Evolutionary conservation across 2,888 invertebrate species (phyloP).

Genomic region (Pachydiplax longipennis): DNA sequence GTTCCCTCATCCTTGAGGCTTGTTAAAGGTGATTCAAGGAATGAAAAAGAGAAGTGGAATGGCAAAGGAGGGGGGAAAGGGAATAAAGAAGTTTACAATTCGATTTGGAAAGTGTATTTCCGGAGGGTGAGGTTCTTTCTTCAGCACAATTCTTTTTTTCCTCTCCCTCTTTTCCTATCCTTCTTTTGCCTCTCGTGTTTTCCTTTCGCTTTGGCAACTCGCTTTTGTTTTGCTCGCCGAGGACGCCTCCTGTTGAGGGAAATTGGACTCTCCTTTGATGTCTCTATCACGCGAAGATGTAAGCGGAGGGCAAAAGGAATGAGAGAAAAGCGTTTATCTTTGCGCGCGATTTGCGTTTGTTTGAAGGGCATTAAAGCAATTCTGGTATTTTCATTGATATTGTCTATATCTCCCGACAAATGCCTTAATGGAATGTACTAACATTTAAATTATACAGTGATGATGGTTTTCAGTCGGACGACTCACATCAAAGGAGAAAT

Average conservation of each 20-base stretch:
- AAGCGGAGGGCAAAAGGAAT: neutral
- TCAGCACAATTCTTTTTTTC: neutral
- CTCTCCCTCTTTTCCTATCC: neutral
- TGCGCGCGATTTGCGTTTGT: neutral
- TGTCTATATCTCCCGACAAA: neutral
- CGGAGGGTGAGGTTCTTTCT: neutral
- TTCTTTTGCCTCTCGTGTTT: conserved; percentile 26
- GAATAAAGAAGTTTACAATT: conserved; percentile 42
- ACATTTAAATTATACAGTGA: neutral
- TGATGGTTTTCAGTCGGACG: neutral
- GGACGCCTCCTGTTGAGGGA: conserved; percentile 31
- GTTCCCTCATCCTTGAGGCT: neutral
- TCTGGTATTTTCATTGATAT: neutral
- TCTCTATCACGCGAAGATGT: neutral
- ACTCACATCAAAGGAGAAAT: neutral
- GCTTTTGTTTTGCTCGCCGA: conserved; percentile 14
- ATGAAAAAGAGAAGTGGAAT: neutral
- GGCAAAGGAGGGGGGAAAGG: neutral
- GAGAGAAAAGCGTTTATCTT: neutral
- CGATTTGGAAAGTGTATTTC: conserved; percentile 45
- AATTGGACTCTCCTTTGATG: conserved; percentile 21
- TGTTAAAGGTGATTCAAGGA: conserved; percentile 27
- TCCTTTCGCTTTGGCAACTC: conserved; percentile 16
- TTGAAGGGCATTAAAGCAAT: conserved; percentile 1
- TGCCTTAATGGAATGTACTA: conserved; percentile 1